Percentiles rank a stretch among this genome's conserved stretches.
phyloP scores from a whole-genome alignment of 2,888 invertebrate species.

The Brachylomia viminalis region DNA sequence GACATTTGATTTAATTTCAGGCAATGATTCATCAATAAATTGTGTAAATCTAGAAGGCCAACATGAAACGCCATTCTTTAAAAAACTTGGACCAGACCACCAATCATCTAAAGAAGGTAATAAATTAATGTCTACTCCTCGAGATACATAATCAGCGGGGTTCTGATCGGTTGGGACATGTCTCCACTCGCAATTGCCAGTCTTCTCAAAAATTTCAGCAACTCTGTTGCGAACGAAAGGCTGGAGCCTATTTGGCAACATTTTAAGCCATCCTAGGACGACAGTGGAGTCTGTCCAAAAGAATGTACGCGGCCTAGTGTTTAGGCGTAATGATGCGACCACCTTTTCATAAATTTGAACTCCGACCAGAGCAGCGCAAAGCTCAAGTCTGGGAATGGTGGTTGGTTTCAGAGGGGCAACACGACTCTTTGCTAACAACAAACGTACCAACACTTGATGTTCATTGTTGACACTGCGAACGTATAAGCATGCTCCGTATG shows the following conservation, averaged over 20 bases:
- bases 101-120: background rate
- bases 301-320: no score
- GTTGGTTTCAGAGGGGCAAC: background rate
- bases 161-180: no score
- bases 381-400: constrained; percentile 13
- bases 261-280: background rate
- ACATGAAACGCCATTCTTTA: constrained; percentile 3
- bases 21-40: constrained; percentile 3
- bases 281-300: no score
- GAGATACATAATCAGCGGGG: background rate
- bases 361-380: constrained; percentile 4
- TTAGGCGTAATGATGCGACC: background rate
- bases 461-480: constrained; percentile 7
- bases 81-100: constrained; percentile 22
- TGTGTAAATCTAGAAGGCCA: constrained; percentile 23
- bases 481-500: constrained; percentile 9
- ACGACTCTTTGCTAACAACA: background rate
- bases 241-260: no score
- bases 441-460: background rate
- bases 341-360: constrained; percentile 21
- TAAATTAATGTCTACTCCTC: constrained; percentile 9
- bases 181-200: no score
- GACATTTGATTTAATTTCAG: constrained; percentile 7
- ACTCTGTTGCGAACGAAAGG: no score
- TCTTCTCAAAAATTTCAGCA: no score